These are phyloP conservation scores for Leptinotarsa rubiginosa DNA, from an alignment of 2,888 invertebrate species.

Conservation along the genomic window DNA sequence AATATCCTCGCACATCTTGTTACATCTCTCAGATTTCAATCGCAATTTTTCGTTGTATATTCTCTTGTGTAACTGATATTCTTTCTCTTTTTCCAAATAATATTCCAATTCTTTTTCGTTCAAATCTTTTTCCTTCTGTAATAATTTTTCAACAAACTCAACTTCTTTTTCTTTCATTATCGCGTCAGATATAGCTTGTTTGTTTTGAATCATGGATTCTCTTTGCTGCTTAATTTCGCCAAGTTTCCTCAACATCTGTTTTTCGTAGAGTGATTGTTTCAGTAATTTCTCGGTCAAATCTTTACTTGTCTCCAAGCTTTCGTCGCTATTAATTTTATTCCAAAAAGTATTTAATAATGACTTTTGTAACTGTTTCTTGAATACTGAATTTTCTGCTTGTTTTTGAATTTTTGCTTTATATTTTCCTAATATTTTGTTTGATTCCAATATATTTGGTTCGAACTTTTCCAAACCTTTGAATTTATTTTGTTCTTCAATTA, in stretches of 20 bases:
- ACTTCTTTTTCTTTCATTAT: slow-evolving; percentile 68
- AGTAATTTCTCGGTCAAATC: slow-evolving; percentile 71
- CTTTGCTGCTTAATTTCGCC: slow-evolving; percentile 73
- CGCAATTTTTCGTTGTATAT: slow-evolving; percentile 70
- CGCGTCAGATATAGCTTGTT: slow-evolving; percentile 68
- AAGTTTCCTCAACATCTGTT: slow-evolving; percentile 74
- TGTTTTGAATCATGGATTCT: slow-evolving; percentile 69
- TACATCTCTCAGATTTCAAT: slow-evolving; percentile 67
- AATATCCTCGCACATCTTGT: slow-evolving; percentile 69
- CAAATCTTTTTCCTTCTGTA: slow-evolving; percentile 46
- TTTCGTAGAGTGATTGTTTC: slow-evolving; percentile 75
- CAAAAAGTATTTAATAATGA: slow-evolving; percentile 68
- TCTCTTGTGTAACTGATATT: slow-evolving; percentile 67
- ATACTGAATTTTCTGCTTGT: slow-evolving; percentile 58
- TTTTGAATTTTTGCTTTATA: slow-evolving; percentile 67
- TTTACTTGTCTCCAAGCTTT: slow-evolving; percentile 69
- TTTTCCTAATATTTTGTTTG: slow-evolving; percentile 68
- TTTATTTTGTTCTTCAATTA: slow-evolving; percentile 52
- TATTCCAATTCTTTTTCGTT: slow-evolving; percentile 56
- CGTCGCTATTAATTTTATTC: slow-evolving; percentile 69
- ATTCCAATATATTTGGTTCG: slow-evolving; percentile 53
- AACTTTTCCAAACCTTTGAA: slow-evolving; percentile 47
- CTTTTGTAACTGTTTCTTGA: slow-evolving; percentile 65
- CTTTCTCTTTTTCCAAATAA: slow-evolving; percentile 67
- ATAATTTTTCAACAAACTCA: slow-evolving; percentile 62